Evolutionary conservation across 37 sponge, comb jelly and placozoan genomes (phyloP), one percentile per base, ranked within the genome.

Genomic region (Ianthella basta): DNA sequence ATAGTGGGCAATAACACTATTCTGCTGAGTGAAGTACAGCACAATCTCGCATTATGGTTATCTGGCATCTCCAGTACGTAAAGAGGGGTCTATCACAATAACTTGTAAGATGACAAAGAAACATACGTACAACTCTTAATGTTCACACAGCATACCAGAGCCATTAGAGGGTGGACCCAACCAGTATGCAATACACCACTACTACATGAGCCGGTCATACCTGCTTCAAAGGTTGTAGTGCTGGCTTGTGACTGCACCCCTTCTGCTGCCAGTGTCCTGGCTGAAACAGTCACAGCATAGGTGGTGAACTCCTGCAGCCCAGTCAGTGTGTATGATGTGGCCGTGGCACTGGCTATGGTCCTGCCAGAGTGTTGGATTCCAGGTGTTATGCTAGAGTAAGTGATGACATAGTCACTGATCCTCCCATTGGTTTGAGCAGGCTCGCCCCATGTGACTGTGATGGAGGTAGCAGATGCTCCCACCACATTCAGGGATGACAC

Each of bases 291-390:
- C 44, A 75, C 40, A 2, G 44, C 19, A 50, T 75, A 75, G 38
- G 15, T 75, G 78, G 54, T 53, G 78, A 39, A 75, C 24, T 32
- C 53, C 23, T 75, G 32, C n/a, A 75, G 78, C 2, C 54, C 54
- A 21, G 54, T 75, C 21, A 75, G 24, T 2, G 37, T 41, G 25
- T 75, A 75, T 10, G 32, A 13, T 41, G 10, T 75, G 54, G 78
- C 44, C 6, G 8, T 53, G n/a, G 6, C 14, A 4, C 12, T 15
- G 2, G 32, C 54, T 23, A 75, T 16, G 12, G 8, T 32, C 54
- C 8, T 44, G n/a, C 78, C 54, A 32, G 18, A 34, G 70, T 69
- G 70, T 50, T 39, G 78, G 53, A 36, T 41, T 20, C 44, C n/a
- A 3, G 78, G 54, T 21, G 32, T 36, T 20, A 36, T 21, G 21